Base-by-base conservation (phyloP, 2,888 invertebrate species). In the Anticlea derivata region DNA sequence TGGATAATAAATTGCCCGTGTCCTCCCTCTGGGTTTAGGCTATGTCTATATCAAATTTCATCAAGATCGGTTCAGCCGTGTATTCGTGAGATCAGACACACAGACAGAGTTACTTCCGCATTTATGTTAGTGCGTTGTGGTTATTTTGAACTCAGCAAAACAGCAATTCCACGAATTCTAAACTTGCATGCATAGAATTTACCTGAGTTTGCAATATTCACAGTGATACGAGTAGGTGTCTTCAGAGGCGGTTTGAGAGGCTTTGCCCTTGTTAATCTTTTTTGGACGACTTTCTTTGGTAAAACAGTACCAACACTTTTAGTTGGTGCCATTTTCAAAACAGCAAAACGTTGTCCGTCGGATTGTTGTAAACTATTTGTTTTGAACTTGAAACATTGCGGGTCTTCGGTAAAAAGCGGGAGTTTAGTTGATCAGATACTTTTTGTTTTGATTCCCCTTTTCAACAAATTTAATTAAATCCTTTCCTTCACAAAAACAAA, bases 181-280 rank as follows among this genome's bases (percentile, higher is more conserved):
- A 22, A 4, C 11, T 20, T 10, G 2, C 7, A 10, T n/a, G n/a
- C n/a, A n/a, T n/a, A n/a, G n/a, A 29, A 31, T 37, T 13, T 38
- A 52, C 46, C 38, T 20, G 13, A 46, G 45, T 58, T 63, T 49
- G 50, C 4, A 43, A 43, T 30, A 27, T 44, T 70, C 3, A 72
- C 29, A 61, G 65, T 75, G 17, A 71, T 35, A 8, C 65, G 52
- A 4, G 61, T 44, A 33, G 71, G 72, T 22, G 44, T 69, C 48
- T 68, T 75, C 24, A 56, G 27, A 43, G 63, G 61, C 0, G 62
- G 47, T 47, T 70, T 77, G 24, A 63, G 61, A n/a, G 52, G 61
- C 29, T 55, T 60, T 29, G 22, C n/a, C 12, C 53, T 59, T 4
- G 8, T 3, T 10, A 7, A n/a, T 6, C 40, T 40, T 43, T 55